Conservation (phyloP, 2,113 vertebrate species). For the Pelobates fuscus region DNA sequence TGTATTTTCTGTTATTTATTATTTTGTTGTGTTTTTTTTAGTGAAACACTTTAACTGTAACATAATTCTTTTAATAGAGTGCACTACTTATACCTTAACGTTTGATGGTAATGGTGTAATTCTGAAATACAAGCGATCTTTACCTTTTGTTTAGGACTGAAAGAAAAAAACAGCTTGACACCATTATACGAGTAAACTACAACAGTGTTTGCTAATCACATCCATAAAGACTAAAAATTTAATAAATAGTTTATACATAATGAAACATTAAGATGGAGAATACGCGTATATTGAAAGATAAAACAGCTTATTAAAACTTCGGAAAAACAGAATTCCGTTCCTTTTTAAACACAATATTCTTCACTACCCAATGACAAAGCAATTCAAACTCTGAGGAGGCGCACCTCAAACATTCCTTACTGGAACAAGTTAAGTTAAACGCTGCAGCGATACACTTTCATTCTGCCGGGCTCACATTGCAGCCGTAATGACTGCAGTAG, state of each 20-base stretch:
- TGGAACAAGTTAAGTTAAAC: background rate
- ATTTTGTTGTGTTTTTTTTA: no score
- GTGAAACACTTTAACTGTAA: no score
- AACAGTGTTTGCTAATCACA: background rate
- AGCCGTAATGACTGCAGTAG: slow-evolving; percentile 17
- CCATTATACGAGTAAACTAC: background rate
- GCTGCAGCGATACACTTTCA: slow-evolving; percentile 10
- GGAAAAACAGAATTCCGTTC: no score
- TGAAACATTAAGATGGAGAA: no score
- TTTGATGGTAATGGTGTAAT: no score
- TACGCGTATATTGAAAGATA: background rate
- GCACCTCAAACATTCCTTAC: slow-evolving; percentile 12
- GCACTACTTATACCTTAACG: no score
- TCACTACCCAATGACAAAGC: no score
- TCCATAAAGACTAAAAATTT: background rate
- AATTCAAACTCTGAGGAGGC: background rate
- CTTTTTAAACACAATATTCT: no score
- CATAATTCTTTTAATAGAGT: no score
- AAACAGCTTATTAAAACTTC: background rate
- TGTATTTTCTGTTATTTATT: no score
- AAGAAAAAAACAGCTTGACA: slow-evolving; percentile 2
- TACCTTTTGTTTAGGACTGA: background rate
- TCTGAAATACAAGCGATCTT: no score
- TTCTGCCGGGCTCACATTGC: slow-evolving; percentile 9
- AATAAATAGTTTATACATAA: no score